A percentile compares a stretch with the other conserved stretches of the same genome.
These are phyloP conservation scores for Erethizon dorsatum DNA, from an alignment of 2,797 vertebrate species.

Conservation along the genomic window DNA sequence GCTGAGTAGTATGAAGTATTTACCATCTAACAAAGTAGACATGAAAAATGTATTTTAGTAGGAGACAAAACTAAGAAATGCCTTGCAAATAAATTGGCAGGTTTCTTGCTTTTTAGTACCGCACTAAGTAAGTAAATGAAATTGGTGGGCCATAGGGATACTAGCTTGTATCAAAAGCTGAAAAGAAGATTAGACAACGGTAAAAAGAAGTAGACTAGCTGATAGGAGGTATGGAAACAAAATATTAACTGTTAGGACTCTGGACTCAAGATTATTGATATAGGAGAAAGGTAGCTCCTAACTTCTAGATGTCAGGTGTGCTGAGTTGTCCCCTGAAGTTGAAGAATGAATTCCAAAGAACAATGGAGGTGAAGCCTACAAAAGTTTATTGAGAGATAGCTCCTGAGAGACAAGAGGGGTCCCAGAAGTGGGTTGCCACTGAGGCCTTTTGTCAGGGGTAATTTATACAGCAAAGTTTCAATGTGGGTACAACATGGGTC, in stretches of 20 bases:
- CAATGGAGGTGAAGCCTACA: too few species aligned
- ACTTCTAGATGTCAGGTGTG: too few species aligned
- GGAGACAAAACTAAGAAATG: neutral
- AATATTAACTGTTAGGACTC: neutral
- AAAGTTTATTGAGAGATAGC: too few species aligned
- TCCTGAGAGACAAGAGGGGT: too few species aligned
- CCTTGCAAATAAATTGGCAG: neutral
- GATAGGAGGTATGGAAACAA: neutral
- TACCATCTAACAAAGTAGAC: neutral
- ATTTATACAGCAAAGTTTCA: too few species aligned
- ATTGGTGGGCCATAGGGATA: neutral
- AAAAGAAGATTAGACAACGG: neutral
- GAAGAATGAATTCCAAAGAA: too few species aligned
- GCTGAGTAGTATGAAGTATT: neutral
- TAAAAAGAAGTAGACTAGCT: neutral
- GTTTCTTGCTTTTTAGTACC: neutral
- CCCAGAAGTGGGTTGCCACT: too few species aligned
- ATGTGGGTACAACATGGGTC: too few species aligned
- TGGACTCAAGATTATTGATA: neutral
- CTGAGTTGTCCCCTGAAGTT: too few species aligned
- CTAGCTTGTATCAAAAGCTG: neutral
- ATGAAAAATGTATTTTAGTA: neutral
- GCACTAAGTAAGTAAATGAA: neutral
- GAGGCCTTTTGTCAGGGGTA: too few species aligned
- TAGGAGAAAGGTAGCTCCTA: too few species aligned